A percentile compares a stretch with the other conserved stretches of the same genome.
These are phyloP conservation scores for Willowsia nigromaculata DNA, from an alignment of 2,888 invertebrate genomes.

Conservation along the genomic window DNA sequence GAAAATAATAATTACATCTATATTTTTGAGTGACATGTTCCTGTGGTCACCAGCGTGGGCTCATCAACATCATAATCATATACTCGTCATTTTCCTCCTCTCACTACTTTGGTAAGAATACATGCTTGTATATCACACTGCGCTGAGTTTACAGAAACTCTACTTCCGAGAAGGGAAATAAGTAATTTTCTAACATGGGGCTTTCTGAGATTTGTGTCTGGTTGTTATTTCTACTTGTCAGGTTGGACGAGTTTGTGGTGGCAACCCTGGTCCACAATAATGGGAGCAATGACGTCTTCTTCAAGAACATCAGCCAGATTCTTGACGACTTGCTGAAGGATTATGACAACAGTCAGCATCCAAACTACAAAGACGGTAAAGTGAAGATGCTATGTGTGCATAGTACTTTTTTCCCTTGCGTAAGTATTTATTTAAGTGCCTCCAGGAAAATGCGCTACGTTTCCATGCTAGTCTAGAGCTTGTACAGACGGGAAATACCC, in stretches of 20 bases:
- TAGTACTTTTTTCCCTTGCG: background rate
- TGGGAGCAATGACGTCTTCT: slow-evolving; percentile 84
- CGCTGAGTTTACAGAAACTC: background rate
- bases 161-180: too few species aligned
- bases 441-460: background rate
- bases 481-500: background rate
- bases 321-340: slow-evolving; percentile 92
- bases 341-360: slow-evolving; percentile 93
- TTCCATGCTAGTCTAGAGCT: background rate
- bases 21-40: slow-evolving; percentile 17
- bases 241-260: slow-evolving; percentile 19
- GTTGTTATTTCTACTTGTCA: background rate
- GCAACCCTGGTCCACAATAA: slow-evolving; percentile 27
- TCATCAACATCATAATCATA: background rate
- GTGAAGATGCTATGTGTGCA: background rate
- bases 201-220: background rate
- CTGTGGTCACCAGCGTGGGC: slow-evolving; percentile 32
- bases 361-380: slow-evolving; percentile 92
- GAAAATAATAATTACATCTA: background rate
- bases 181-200: background rate
- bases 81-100: background rate
- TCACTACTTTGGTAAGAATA: background rate
- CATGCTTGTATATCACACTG: background rate
- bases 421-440: background rate
- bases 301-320: slow-evolving; percentile 91